Evolutionary conservation across 2,888 invertebrate species (phyloP).

Genomic region (Phlogophora meticulosa): DNA sequence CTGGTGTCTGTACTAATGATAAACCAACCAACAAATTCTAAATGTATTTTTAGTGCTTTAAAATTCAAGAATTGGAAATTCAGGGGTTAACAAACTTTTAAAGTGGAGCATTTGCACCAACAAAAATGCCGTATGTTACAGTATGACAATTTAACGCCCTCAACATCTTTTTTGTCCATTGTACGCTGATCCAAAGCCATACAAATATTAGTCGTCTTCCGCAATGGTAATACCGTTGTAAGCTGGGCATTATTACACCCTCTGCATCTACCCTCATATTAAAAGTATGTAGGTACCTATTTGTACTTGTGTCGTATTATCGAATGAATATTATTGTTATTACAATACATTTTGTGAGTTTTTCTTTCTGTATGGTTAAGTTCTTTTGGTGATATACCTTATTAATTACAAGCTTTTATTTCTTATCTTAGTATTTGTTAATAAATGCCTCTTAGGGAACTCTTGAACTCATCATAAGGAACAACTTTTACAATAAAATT

Average conservation of each 20-base stretch:
- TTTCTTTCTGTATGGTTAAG: neutral
- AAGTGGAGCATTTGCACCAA: too few species aligned
- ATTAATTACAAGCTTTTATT: too few species aligned
- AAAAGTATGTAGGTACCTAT: conserved; percentile 40
- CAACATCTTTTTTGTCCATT: conserved; percentile 32
- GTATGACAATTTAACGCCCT: neutral
- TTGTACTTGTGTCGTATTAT: conserved; percentile 31
- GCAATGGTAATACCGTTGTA: conserved; percentile 66
- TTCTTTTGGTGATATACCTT: neutral
- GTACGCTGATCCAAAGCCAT: conserved; percentile 40
- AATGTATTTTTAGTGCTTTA: too few species aligned
- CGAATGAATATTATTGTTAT: conserved; percentile 43
- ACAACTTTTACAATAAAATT: too few species aligned
- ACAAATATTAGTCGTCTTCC: conserved; percentile 62
- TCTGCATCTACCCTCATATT: conserved; percentile 34
- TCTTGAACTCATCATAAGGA: too few species aligned
- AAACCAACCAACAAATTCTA: too few species aligned
- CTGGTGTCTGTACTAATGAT: too few species aligned
- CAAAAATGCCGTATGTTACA: neutral
- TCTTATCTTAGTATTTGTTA: too few species aligned
- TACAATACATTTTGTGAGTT: neutral
- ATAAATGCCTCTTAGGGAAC: too few species aligned
- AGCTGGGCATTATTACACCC: conserved; percentile 72
- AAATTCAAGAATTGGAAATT: too few species aligned
- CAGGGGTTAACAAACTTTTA: too few species aligned